Evolutionary conservation across 2,113 vertebrate species (phyloP), one percentile per base, ranked within the genome.

Genomic region (Eulemur rufifrons): DNA sequence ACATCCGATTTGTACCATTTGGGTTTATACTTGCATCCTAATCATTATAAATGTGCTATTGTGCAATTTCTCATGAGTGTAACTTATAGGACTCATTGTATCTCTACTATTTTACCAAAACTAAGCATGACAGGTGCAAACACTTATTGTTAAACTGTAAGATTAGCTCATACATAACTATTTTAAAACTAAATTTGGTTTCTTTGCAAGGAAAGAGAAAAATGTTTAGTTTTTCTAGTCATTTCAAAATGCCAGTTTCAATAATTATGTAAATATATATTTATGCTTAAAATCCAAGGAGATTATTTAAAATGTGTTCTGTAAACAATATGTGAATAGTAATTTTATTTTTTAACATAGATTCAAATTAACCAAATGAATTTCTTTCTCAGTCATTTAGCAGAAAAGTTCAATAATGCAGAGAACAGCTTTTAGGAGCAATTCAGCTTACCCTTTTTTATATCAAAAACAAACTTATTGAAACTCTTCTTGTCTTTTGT

Each of bases 21-120:
- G 90, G 23, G 50, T 97, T 97, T 96, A 61, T 2, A 97, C 74
- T 94, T 98, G 94, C 88, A 90, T 97, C 89, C 78, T 96, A 71
- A 1, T 42, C 96, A 95, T 96, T 98, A 98, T 98, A 98, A 98
- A 92, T 98, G 97, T 99, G 98, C 94, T 97, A 98, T 96, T 92
- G 37, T 96, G 42, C 74, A 91, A 98, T 96, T 98, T 98, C 97
- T 97, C 98, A 97, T 98, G 98, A 98, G 94, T 97, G 87, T 91
- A 93, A 91, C 97, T 98, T 98, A 97, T 95, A 94, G 97, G 85
- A 85, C 93, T 96, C 95, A 83, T 95, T 96, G 92, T 96, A 78
- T 93, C 84, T 86, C 5, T 95, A 45, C 61, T 97, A 52, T 95
- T 97, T 97, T 97, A 98, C 97, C 98, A 98, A 98, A 98, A 97